These are phyloP conservation scores for Arbacia lixula DNA, from an alignment of 53 echinoderm and acorn worm genomes.

Conservation along the genomic window DNA sequence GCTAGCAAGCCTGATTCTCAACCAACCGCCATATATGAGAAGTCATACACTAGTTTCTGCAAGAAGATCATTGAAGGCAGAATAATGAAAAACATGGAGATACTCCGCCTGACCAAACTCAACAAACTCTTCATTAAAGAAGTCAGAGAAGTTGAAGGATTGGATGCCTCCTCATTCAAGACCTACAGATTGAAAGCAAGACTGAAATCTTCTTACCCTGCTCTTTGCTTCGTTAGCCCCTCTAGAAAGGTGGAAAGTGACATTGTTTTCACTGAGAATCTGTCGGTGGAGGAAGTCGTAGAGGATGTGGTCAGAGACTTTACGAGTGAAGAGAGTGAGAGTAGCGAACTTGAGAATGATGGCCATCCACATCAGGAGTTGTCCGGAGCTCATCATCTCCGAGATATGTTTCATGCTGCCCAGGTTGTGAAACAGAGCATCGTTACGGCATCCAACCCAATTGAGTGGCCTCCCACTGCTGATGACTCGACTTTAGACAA, in stretches of 20 bases:
- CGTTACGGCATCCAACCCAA: slow-evolving; percentile 12
- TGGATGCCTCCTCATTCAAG: not conserved
- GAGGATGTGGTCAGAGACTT: not conserved
- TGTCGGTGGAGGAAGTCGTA: slow-evolving; percentile 13
- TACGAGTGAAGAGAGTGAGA: slow-evolving; percentile 14
- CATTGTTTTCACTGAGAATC: slow-evolving; percentile 7
- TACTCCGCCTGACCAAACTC: slow-evolving; percentile 18
- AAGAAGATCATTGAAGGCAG: slow-evolving; percentile 36
- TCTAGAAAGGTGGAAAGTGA: slow-evolving; percentile 15
- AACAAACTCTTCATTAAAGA: slow-evolving; percentile 10
- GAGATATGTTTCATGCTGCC: slow-evolving; percentile 32
- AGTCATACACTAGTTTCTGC: slow-evolving; percentile 15
- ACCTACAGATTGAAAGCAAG: not conserved
- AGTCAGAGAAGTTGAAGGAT: not conserved
- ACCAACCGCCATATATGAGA: not conserved
- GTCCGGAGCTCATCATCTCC: slow-evolving; percentile 39
- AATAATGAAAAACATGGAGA: slow-evolving; percentile 32
- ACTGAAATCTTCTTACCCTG: slow-evolving; percentile 5
- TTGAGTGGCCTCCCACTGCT: slow-evolving; percentile 73
- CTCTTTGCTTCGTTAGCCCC: not conserved
- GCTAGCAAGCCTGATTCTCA: not conserved
- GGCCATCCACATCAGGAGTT: not conserved
- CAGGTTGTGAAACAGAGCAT: slow-evolving; percentile 20
- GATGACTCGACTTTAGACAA: slow-evolving; percentile 48
- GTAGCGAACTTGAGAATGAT: slow-evolving; percentile 16